Evolutionary conservation across 2,888 invertebrate genomes (phyloP), one percentile per base, ranked within the genome.

Genomic region (Griposia aprilina): DNA sequence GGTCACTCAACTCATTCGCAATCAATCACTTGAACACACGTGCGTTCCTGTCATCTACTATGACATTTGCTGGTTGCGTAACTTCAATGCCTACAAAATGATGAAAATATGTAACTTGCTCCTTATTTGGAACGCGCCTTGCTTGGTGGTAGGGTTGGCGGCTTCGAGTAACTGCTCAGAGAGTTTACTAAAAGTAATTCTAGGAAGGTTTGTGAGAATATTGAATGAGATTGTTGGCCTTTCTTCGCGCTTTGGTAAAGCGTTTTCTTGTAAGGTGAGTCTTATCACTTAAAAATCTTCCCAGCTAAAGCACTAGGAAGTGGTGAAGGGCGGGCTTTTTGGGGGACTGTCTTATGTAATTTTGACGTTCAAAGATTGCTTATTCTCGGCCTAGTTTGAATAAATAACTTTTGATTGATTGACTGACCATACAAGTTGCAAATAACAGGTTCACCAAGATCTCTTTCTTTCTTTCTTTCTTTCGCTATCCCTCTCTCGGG

Each of bases 31-130:
- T 13, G 15, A 83, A 74, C 90, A 89, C 91, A 90, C 90, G 91
- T 88, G 90, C 87, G 89, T 88, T 83, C 90, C 88, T 83, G 87
- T 90, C 88, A 73, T 89, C 69, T 59, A 84, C 92, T 69, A 90
- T 94, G 94, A 94, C 94, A 94, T 94, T 94, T 77, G 82, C 86
- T 80, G 36, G 89, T 94, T 94, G 90, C 94, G 91, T 93, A 92
- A 94, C 87, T 78, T 50, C 77, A 76, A 88, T 90, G 92, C 91
- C 91, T 89, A 87, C 92, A 85, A 91, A 92, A 92, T 93, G 92
- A 93, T 93, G 93, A 92, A 93, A 93, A 93, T 92, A 86, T 92
- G 91, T 92, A 91, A 82, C 90, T 68, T 82, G 82, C 88, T 88
- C 92, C 92, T 89, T 91, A 90, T 92, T 90, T 80, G 88, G 89